Conservation (phyloP, 2,797 vertebrate species). For the Sphenodon punctatus region DNA sequence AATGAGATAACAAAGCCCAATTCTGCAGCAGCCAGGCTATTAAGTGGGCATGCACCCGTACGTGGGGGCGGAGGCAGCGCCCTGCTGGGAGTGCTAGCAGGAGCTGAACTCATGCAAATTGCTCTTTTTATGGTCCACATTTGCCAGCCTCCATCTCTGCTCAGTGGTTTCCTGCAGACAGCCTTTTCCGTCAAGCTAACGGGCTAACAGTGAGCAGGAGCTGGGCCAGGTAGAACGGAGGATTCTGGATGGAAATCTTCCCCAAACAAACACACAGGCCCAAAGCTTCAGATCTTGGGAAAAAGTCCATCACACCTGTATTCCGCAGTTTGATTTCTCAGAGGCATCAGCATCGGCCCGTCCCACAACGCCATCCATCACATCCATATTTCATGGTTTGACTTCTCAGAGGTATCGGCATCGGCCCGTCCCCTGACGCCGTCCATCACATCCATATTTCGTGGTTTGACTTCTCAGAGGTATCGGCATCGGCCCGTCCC, state of each 20-base stretch:
- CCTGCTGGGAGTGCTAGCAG: background rate
- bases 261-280: background rate
- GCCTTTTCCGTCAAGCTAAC: accelerated
- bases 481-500: too few relatives aligned
- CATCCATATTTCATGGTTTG: too few relatives aligned
- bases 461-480: too few relatives aligned
- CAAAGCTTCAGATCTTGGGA: background rate
- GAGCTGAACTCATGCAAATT: background rate
- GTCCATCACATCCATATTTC: too few relatives aligned
- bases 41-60: background rate
- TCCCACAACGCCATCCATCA: too few relatives aligned
- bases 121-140: background rate
- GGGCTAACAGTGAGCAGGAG: accelerated
- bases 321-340: too few relatives aligned
- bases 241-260: background rate
- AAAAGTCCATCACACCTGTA: too few relatives aligned
- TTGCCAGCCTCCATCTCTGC: accelerated
- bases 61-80: background rate
- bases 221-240: background rate
- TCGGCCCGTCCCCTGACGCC: too few relatives aligned
- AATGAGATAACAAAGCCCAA: slow-evolving; percentile 32
- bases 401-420: too few relatives aligned
- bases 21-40: slow-evolving; percentile 15
- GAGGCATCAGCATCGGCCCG: too few relatives aligned
- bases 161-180: accelerated